Base-by-base conservation (phyloP, 1,140 invertebrate genomes). In the Drosophila guanche region DNA sequence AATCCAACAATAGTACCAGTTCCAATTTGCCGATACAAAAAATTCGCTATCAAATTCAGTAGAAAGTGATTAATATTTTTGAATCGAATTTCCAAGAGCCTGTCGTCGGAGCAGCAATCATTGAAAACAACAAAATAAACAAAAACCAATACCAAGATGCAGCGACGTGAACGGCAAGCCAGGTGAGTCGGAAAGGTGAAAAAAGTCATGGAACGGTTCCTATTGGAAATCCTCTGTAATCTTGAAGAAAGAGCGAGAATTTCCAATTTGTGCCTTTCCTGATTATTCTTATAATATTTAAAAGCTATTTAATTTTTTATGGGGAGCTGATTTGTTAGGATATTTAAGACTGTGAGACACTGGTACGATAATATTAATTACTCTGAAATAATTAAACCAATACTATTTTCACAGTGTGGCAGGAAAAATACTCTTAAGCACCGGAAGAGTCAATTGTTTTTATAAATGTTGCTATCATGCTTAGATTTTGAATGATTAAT, bases 111-210 rank as follows among this genome's bases (percentile, higher is more conserved):
- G 51, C 47, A 71, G 54, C 42, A 40, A 33, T 33, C 20, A 67
- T 55, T 41, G 23, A 56, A 41, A 47, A 54, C 45, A 46, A 56
- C 25, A 42, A 79, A 55, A 63, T 45, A n/a, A 50, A 29, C 62
- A 45, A 40, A 33, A 29, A 55, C 27, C 42, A 40, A 33, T 23
- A 55, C 27, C 42, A 54, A 65, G 12, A 81, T 89, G 85, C 85
- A 89, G 67, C 74, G 85, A 73, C 79, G 85, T 42, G 85, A 89
- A 60, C 77, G 85, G 57, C 85, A 89, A 79, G 61, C 85, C 42
- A 89, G 85, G 85, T 89, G 61, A 89, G 85, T 81, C 23, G 12
- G 14, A 20, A 20, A 27, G 41, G 16, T 10, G 5, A 20, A 27
- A 12, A 40, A 7, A 5, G 20, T 1, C 12, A 22, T 4, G 12